Base-by-base conservation (phyloP, 2,113 vertebrate genomes). In the Sapajus apella region DNA sequence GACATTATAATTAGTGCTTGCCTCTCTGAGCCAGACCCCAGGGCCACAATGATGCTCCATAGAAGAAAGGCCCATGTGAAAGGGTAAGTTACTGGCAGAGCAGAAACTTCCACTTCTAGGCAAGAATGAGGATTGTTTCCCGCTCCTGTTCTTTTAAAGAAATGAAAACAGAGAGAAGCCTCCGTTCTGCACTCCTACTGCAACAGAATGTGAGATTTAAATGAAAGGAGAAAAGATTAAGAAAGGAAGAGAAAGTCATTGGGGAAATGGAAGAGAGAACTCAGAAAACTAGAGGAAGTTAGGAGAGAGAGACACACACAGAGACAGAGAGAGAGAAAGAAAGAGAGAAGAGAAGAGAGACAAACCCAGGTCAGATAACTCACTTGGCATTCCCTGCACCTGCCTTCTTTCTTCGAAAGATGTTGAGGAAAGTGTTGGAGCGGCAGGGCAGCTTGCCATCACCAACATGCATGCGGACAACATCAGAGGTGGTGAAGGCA, bases 401-500 rank as follows among this genome's bases (percentile, higher is more conserved):
- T 3, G 99, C 98, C 98, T 99, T 99, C 99, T 99, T 99, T 97
- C 99, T 99, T 86, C 99, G 99, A 99, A 99, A 99, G 97, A 99
- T 99, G 97, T 99, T 99, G 97, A 99, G 98, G 98, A 99, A 99
- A 93, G 99, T 99, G 98, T 99, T 99, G 98, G 99, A 99, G 89
- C 99, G 99, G 94, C 99, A 99, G 66, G 99, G 99, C 27, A 99
- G 98, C 98, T 99, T 99, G 97, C 99, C 99, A 1, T 99, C 99
- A 3, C 99, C 99, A 0, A 99, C 99, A 16, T 99, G 99, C 99
- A 99, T 99, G 97, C 99, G 99, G 94, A 99, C 99, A 85, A 99
- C 99, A 6, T 99, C 99, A 0, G 99, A 99, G 11, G 99, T 99
- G 98, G 99, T 99, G 98, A 99, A 99, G 98, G 99, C 99, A 99